A percentile compares a stretch with the other conserved stretches of the same genome.
Conservation (phyloP, 2,888 invertebrate genomes). For the Elgonia sp. region DNA sequence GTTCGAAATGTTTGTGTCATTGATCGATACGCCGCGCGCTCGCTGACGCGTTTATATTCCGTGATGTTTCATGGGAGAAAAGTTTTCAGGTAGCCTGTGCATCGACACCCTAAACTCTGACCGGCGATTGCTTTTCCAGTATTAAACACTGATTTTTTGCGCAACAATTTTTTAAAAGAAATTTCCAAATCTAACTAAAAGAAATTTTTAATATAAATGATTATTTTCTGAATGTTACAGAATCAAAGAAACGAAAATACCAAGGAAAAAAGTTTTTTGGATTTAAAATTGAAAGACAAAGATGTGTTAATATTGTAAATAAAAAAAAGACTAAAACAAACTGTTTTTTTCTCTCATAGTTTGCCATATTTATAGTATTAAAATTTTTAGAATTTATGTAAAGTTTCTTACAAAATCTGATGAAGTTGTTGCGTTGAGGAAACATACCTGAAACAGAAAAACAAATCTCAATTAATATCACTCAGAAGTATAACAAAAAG, state of each 20-base stretch:
- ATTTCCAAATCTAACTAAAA: neutral
- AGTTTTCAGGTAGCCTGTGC: constrained; percentile 67
- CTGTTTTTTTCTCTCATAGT: too few relatives aligned
- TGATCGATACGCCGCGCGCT: constrained; percentile 84
- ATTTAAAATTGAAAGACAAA: too few relatives aligned
- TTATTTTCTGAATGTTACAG: too few relatives aligned
- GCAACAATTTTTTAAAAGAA: constrained; percentile 14
- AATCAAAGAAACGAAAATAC: too few relatives aligned
- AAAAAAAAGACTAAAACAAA: too few relatives aligned
- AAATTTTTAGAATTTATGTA: neutral
- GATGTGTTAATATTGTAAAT: too few relatives aligned
- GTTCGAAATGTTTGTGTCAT: constrained; percentile 87
- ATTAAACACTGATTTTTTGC: constrained; percentile 3
- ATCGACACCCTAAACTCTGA: constrained; percentile 60
- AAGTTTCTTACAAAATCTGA: constrained; percentile 27
- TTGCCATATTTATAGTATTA: too few relatives aligned
- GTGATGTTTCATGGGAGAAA: constrained; percentile 71
- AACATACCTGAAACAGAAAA: constrained; percentile 58
- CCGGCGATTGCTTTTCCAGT: constrained; percentile 57
- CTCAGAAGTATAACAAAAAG: neutral
- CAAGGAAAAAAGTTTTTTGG: too few relatives aligned
- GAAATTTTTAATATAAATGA: neutral
- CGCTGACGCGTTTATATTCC: constrained; percentile 68
- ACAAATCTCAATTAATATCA: too few relatives aligned
- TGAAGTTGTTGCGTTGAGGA: neutral